Percentiles rank a stretch among this genome's conserved stretches.
These are phyloP conservation scores for Muntiacus muntjak DNA, from an alignment of 2,113 vertebrate genomes.

Conservation along the genomic window DNA sequence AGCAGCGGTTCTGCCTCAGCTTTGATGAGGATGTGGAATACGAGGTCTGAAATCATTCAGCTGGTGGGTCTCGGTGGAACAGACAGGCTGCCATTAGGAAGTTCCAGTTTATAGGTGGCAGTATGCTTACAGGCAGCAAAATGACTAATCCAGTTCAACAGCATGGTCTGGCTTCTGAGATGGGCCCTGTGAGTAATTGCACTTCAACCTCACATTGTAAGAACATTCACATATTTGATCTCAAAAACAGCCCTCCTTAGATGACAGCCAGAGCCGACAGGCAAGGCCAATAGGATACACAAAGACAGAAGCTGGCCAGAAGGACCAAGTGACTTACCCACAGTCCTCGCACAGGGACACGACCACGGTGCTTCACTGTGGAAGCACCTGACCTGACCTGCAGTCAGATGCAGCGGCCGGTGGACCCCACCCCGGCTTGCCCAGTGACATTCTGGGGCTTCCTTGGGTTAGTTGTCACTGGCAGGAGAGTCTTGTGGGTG, in stretches of 20 bases:
- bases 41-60: background rate
- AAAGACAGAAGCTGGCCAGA: background rate
- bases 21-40: accelerated
- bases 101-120: background rate
- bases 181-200: background rate
- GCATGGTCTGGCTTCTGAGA: background rate
- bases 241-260: background rate
- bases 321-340: accelerated
- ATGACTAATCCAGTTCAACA: background rate
- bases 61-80: accelerated
- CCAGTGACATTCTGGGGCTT: too few relatives aligned
- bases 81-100: background rate
- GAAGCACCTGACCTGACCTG: background rate
- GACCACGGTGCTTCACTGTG: background rate
- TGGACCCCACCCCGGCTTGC: background rate
- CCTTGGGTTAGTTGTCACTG: accelerated
- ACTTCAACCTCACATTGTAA: background rate
- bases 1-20: accelerated
- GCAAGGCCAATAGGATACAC: background rate
- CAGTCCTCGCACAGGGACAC: background rate
- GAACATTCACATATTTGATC: background rate
- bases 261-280: background rate
- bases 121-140: background rate
- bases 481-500: background rate
- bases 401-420: accelerated